phyloP scores from a whole-genome alignment of 2,113 vertebrate species.

The Coptodon bakossiorum region DNA sequence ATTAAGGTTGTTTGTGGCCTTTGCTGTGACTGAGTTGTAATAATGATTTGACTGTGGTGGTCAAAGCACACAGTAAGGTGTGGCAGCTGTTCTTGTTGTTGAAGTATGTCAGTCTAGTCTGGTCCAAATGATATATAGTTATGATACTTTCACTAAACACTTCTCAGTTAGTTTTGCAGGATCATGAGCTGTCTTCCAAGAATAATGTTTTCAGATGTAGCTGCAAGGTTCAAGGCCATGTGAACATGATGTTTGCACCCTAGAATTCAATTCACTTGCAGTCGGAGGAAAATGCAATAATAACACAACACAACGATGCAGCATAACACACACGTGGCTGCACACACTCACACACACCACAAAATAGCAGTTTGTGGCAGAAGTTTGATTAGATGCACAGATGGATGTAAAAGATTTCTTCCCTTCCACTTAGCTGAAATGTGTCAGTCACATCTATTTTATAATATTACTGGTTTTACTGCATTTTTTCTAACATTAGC shows the following conservation, averaged over 20 bases:
- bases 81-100: neutral
- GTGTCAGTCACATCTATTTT: neutral
- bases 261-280: conserved; percentile 44
- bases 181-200: conserved; percentile 66
- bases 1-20: neutral
- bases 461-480: neutral
- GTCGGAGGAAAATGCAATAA: conserved; percentile 32
- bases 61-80: neutral
- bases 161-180: conserved; percentile 39
- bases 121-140: conserved; percentile 24
- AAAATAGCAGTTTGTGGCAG: neutral
- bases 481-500: neutral
- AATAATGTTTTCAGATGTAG: conserved; percentile 71
- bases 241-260: conserved; percentile 59
- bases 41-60: neutral
- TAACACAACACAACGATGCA: conserved; percentile 9
- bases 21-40: neutral
- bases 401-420: neutral
- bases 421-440: neutral
- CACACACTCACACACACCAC: neutral
- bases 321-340: neutral
- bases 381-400: neutral
- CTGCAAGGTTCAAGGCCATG: conserved; percentile 50
- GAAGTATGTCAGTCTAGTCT: conserved; percentile 24
- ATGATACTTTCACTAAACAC: conserved; percentile 46